A percentile compares a stretch with the other conserved stretches of the same genome.
Evolutionary conservation across 2,113 vertebrate species (phyloP).

Genomic region (Catharus fuscescens): DNA sequence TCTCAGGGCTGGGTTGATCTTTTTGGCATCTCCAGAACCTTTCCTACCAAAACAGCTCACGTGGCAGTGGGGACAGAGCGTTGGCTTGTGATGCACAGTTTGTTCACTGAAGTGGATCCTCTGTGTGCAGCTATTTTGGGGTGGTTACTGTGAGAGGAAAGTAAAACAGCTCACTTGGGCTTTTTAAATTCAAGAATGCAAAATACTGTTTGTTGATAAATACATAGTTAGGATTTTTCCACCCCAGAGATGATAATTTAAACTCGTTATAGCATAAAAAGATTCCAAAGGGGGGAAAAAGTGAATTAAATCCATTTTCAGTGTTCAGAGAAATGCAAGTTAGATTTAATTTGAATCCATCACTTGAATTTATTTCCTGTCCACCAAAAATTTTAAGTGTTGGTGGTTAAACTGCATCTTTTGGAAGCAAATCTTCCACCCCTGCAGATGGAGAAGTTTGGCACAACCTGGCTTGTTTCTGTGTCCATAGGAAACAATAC

Average conservation of each 20-base stretch:
- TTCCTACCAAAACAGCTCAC: neutral
- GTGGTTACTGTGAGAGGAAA: neutral
- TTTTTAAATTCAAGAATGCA: neutral
- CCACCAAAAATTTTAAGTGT: neutral
- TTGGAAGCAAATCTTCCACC: neutral
- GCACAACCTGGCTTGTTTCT: fast-evolving
- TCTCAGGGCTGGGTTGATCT: neutral
- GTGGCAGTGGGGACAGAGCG: neutral
- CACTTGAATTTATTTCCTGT: neutral
- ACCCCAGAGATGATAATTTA: neutral
- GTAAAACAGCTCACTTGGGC: neutral
- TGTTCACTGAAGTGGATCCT: neutral
- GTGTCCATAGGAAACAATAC: neutral
- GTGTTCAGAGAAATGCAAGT: neutral
- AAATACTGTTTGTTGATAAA: neutral
- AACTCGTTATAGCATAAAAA: neutral
- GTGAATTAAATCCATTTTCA: neutral
- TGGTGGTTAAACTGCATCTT: neutral
- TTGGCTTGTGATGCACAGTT: neutral
- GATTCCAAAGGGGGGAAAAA: neutral
- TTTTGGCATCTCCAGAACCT: neutral
- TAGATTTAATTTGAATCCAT: neutral
- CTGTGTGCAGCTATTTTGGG: neutral
- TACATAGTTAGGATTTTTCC: neutral
- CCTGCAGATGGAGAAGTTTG: fast-evolving